phyloP scores from a whole-genome alignment of 30 jellyfish, hydroid and myxozoan species.

The Nemopilema nomurai region DNA sequence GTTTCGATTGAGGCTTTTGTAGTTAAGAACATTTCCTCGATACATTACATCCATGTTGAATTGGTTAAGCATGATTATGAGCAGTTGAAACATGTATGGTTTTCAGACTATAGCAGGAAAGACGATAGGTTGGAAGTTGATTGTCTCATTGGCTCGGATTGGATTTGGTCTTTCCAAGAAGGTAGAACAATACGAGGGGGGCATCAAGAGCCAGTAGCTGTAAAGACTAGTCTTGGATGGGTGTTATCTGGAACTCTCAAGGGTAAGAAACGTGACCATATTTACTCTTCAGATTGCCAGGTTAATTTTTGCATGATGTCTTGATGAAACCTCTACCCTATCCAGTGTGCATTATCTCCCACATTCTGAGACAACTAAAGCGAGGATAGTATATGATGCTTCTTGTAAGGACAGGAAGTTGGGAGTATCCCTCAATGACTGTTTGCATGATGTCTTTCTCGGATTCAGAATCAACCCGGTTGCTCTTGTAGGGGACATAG shows the following conservation, averaged over 20 bases:
- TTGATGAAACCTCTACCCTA: too few species aligned
- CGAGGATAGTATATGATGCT: conserved; percentile 15
- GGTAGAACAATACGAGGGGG: conserved; percentile 58
- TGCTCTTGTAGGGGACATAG: conserved; percentile 40
- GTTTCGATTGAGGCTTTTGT: conserved; percentile 11
- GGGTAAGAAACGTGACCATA: conserved; percentile 46
- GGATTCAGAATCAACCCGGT: conserved; percentile 19
- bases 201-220: conserved; percentile 56
- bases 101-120: conserved; percentile 36
- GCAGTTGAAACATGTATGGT: conserved; percentile 31
- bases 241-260: conserved; percentile 50
- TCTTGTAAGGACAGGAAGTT: too few species aligned
- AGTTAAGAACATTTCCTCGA: conserved; percentile 20
- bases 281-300: conserved; percentile 7
- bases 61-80: not conserved
- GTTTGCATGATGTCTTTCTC: conserved; percentile 40
- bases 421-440: conserved; percentile 23
- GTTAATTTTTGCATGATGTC: conserved; percentile 35
- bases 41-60: conserved; percentile 24
- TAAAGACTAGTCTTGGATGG: conserved; percentile 48
- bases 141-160: conserved; percentile 39
- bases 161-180: conserved; percentile 45
- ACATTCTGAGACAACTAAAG: conserved; percentile 31
- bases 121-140: conserved; percentile 20
- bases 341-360: too few species aligned